Evolutionary conservation across 2,113 vertebrate genomes (phyloP), one percentile per base, ranked within the genome.

Genomic region (Platanista minor): DNA sequence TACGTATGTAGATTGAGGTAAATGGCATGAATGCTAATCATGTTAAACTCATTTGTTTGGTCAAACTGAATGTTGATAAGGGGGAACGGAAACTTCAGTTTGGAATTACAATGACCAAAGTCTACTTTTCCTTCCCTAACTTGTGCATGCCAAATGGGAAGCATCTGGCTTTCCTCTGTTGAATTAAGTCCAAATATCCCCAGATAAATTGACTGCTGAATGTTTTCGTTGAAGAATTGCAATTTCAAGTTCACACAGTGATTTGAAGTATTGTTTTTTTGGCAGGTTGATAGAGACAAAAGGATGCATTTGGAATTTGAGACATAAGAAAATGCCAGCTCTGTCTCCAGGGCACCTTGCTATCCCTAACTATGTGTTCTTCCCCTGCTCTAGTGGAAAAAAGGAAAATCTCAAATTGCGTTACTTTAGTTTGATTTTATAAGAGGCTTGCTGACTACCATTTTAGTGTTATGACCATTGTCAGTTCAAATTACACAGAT

Each of bases 161-260:
- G 69, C 97, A 94, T 78, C 90, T 98, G 96, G 82, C 83, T 97
- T 97, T 96, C 86, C 93, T 96, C 71, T 95, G 6, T 66, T 96
- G 94, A 93, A 92, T 90, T 46, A 67, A 85, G n/a, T 95, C 87
- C 83, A 97, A 6, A 86, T 91, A 84, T 67, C 39, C 33, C 20
- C 41, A 66, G 31, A 49, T 87, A 89, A 90, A 33, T 87, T 83
- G 90, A 90, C 36, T 25, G 29, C 9, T 86, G 43, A 87, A 71
- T 57, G 36, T 64, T 83, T 61, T 90, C 57, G 39, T 49, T 66
- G 43, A 91, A 84, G 66, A 92, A 74, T 57, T 96, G 12, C 33
- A 67, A 21, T 83, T 83, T 91, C 41, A 81, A 59, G 86, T 95
- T 92, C 72, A 95, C 43, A 91, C 6, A 69, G 46, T 92, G 81